These are phyloP conservation scores for Harpalus rufipes DNA, from an alignment of 2,888 invertebrate genomes.

Conservation along the genomic window DNA sequence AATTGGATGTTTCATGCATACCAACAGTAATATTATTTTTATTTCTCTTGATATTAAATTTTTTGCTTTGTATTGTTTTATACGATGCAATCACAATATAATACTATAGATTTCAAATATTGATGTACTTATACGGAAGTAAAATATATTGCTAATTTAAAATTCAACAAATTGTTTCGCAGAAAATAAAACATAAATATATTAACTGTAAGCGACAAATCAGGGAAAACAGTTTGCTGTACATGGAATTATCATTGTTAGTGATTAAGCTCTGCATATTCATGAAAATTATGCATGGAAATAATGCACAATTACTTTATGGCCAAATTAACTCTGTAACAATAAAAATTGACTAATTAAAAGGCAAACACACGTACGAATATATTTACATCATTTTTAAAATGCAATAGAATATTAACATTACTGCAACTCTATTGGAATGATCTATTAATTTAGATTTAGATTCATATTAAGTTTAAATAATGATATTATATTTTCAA, in stretches of 20 bases:
- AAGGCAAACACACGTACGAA: background rate
- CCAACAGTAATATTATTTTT: background rate
- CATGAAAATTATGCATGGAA: background rate
- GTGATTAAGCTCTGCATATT: background rate
- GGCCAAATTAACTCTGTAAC: background rate
- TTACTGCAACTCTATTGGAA: too few relatives aligned
- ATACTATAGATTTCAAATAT: too few relatives aligned
- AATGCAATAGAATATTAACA: background rate
- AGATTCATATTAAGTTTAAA: too few relatives aligned
- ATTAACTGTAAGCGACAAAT: too few relatives aligned
- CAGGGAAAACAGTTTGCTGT: background rate
- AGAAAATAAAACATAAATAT: background rate
- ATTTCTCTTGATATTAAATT: background rate
- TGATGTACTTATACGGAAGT: too few relatives aligned
- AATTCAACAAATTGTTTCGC: background rate
- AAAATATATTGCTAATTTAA: too few relatives aligned
- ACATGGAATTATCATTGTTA: background rate
- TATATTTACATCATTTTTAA: background rate
- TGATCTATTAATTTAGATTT: too few relatives aligned
- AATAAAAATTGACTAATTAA: background rate
- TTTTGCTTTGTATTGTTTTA: background rate
- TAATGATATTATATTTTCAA: too few relatives aligned
- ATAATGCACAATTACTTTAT: background rate
- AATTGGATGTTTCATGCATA: background rate
- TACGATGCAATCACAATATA: too few relatives aligned